Evolutionary conservation across 1,140 invertebrate genomes (phyloP).

Genomic region (Rhizoglyphus robini): DNA sequence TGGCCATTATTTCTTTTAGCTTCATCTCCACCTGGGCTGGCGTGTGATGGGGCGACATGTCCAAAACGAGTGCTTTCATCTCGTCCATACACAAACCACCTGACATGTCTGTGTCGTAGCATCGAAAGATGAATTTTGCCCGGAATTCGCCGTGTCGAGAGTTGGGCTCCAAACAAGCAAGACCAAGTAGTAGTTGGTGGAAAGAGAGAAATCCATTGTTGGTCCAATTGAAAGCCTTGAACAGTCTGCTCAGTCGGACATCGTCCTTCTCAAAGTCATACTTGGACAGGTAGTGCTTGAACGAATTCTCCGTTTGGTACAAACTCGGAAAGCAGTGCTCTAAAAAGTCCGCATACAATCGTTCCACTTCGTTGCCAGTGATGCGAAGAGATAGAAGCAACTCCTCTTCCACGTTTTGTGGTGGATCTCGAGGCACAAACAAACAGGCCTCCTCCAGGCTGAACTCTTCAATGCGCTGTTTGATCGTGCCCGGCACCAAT

Average conservation of each 20-base stretch:
- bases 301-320: too few species aligned
- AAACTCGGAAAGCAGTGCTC: too few species aligned
- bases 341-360: too few species aligned
- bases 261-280: constrained; percentile 7
- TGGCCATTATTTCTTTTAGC: neutral
- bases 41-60: neutral
- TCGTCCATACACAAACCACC: too few species aligned
- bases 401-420: constrained; percentile 15
- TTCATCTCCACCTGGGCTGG: neutral
- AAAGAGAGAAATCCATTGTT: constrained; percentile 29
- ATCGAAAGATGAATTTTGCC: constrained; percentile 44
- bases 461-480: constrained; percentile 1
- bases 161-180: constrained; percentile 40
- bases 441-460: too few species aligned
- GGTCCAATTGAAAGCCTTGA: constrained; percentile 19
- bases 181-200: constrained; percentile 39
- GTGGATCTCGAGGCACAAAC: constrained; percentile 15
- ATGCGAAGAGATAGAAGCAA: constrained; percentile 19
- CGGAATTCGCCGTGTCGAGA: constrained; percentile 41
- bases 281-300: constrained; percentile 19
- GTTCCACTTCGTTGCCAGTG: constrained; percentile 6
- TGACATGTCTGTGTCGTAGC: too few species aligned
- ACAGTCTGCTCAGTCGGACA: neutral
- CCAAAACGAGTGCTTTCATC: neutral
- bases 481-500: neutral